phyloP scores from a whole-genome alignment of 2,797 vertebrate genomes.

The Liparis tanakae region DNA sequence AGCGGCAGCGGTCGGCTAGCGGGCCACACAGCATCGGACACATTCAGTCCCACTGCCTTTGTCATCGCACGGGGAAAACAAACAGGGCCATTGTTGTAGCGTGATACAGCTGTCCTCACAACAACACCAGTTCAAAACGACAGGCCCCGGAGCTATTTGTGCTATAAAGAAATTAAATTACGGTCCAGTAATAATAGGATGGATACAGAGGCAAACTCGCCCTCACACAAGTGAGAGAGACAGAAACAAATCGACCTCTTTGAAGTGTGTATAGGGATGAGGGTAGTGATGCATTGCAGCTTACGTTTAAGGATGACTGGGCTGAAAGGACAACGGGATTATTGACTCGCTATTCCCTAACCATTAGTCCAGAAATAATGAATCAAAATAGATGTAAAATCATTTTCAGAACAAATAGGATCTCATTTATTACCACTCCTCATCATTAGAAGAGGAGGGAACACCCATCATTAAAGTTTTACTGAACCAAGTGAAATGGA shows the following conservation, averaged over 20 bases:
- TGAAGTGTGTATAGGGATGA: neutral
- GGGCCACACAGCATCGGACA: constrained; percentile 65
- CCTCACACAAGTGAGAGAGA: neutral
- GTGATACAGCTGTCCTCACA: constrained; percentile 34
- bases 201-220: neutral
- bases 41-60: constrained; percentile 68
- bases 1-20: constrained; percentile 44
- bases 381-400: constrained; percentile 11
- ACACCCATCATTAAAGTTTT: constrained; percentile 25
- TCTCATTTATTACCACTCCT: neutral
- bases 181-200: neutral
- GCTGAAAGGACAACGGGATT: constrained; percentile 1
- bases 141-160: constrained; percentile 9
- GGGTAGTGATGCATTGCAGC: neutral
- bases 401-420: neutral
- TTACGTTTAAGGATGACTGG: constrained; percentile 1
- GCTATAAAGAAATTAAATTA: constrained; percentile 11
- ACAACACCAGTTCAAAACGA: constrained; percentile 22
- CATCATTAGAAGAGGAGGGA: constrained; percentile 12
- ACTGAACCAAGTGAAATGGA: constrained; percentile 20
- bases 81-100: constrained; percentile 55
- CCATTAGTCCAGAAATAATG: neutral
- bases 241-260: neutral
- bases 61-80: constrained; percentile 52
- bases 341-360: constrained; percentile 1